Evolutionary conservation across 2,797 vertebrate genomes (phyloP), one percentile per base, ranked within the genome.

Genomic region (Chaenodraco wilsoni): DNA sequence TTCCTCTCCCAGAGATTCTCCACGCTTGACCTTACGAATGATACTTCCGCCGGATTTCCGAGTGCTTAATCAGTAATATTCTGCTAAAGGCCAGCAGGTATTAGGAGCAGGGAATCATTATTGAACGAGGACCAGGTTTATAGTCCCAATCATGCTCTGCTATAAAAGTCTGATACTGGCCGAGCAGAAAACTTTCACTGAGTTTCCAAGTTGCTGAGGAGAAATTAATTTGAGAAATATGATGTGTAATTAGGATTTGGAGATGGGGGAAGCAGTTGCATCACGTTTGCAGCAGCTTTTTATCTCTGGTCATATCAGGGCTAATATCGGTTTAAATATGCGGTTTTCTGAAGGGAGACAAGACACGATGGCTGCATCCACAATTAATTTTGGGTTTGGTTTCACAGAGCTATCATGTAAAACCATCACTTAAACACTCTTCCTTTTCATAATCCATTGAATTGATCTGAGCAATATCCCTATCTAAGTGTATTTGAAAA

Each of bases 1-100:
- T 3, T 74, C 87, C 87, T 89, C 88, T 90, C 76, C 82, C 84
- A 84, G 87, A 91, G 87, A 94, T 94, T 93, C 90, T 84, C 90
- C 89, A 92, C 75, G 88, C 91, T 88, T 93, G 93, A 94, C 94
- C 93, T 95, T 94, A 94, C 89, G 65, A 86, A 93, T 93, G 91
- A 90, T 91, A 92, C 91, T 93, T 92, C 86, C 84, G 75, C 86
- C 87, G 85, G 86, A 89, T 93, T 94, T 91, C 92, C 83, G 83
- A 92, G 88, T 91, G 88, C 88, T 92, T 93, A 88, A 90, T 93
- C 91, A 86, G 91, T 92, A 92, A 91, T 93, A 92, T 88, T 92
- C 91, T 74, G 82, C 84, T 89, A 93, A 93, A 93, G 92, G 92
- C 92, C 92, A 93, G 90, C 86, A 91, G 90, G 89, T 90, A 94